Conservation (phyloP, 2,888 invertebrate species). For the Periphyllus acericola region DNA sequence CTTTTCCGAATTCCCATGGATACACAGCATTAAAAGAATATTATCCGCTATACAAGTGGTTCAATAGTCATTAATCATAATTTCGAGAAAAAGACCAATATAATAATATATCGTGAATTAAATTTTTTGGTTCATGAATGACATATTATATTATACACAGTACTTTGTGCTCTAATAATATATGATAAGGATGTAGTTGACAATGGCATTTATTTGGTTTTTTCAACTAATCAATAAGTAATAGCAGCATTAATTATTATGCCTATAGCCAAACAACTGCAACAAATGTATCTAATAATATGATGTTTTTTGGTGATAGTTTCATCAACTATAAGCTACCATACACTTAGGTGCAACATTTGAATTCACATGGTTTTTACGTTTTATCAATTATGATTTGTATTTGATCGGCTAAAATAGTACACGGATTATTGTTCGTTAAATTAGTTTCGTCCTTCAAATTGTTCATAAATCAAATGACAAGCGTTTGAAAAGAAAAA, state of each 20-base stretch:
- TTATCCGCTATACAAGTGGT: background rate
- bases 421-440: too few relatives aligned
- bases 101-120: conserved; percentile 16
- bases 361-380: too few relatives aligned
- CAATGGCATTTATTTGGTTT: background rate
- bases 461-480: background rate
- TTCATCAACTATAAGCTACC: too few relatives aligned
- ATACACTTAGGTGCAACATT: too few relatives aligned
- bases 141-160: background rate
- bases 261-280: background rate
- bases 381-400: too few relatives aligned
- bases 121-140: conserved; percentile 37
- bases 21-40: background rate
- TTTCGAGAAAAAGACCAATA: conserved; percentile 25
- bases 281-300: background rate
- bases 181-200: conserved; percentile 17
- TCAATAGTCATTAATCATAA: conserved; percentile 4
- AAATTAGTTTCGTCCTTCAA: too few relatives aligned
- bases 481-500: background rate
- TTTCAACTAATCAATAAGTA: background rate
- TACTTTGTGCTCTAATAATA: conserved; percentile 42
- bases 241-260: background rate
- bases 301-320: background rate
- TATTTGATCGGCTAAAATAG: too few relatives aligned
- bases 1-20: background rate